These are phyloP conservation scores for Coryphaenoides rupestris DNA, from an alignment of 2,113 vertebrate species.

Conservation along the genomic window DNA sequence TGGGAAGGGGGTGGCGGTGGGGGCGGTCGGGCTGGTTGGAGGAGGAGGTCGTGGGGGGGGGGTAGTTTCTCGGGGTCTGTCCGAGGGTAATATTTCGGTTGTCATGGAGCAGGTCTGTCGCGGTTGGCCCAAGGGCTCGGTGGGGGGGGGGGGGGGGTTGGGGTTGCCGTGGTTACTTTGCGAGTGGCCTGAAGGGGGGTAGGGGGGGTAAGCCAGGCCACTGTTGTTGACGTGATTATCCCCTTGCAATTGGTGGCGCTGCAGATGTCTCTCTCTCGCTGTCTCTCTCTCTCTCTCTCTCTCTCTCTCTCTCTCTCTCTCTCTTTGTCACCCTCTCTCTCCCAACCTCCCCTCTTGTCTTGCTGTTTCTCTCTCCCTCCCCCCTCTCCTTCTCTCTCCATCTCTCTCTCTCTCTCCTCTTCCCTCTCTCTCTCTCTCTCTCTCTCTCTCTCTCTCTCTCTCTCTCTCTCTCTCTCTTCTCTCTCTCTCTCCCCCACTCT, in stretches of 20 bases:
- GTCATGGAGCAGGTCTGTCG: constrained; percentile 45
- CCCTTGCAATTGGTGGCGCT: constrained; percentile 56
- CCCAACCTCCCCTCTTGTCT: no score
- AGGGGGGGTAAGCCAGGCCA: constrained; percentile 45
- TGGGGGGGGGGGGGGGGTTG: constrained; percentile 9
- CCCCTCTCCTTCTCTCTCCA: no score
- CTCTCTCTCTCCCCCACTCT: constrained; percentile 28
- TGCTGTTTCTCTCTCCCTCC: no score
- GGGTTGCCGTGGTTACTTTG: no score
- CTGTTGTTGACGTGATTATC: constrained; percentile 69
- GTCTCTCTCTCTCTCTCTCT: constrained; percentile 14
- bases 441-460: constrained; percentile 39
- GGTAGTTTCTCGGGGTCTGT: constrained; percentile 9
- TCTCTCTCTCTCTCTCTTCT: constrained; percentile 49
- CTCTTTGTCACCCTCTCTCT: no score
- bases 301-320: background rate
- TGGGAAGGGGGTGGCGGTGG: no score
- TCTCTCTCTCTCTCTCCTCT: background rate
- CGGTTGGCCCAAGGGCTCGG: constrained; percentile 52
- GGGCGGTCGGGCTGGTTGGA: no score
- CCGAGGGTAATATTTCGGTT: constrained; percentile 46
- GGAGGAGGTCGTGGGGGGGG: no score
- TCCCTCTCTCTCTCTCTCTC: constrained; percentile 27
- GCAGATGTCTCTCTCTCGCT: constrained; percentile 63
- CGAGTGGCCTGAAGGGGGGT: no score